Percentiles rank a stretch among this genome's conserved stretches.
phyloP scores from a whole-genome alignment of 2,797 vertebrate genomes.

The Notoglanidium macrostoma region DNA sequence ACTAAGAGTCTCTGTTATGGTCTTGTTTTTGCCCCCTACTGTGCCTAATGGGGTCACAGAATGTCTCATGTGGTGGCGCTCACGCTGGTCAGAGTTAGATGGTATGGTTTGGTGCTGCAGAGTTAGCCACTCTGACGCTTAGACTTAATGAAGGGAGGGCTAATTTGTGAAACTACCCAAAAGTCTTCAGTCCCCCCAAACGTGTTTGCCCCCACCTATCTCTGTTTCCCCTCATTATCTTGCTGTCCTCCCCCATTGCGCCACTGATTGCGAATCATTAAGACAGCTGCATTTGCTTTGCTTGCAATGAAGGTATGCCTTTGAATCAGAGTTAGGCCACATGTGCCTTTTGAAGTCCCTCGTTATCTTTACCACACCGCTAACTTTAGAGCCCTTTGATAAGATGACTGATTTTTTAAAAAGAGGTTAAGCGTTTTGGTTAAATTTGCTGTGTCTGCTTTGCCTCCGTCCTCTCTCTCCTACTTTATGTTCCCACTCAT shows the following conservation, averaged over 20 bases:
- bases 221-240: slow-evolving; percentile 71
- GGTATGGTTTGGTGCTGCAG: slow-evolving; percentile 35
- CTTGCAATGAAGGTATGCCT: slow-evolving; percentile 61
- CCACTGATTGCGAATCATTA: slow-evolving; percentile 57
- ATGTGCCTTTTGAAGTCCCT: slow-evolving; percentile 57
- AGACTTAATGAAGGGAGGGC: slow-evolving; percentile 46
- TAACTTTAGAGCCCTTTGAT: slow-evolving; percentile 54
- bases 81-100: slow-evolving; percentile 29
- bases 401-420: slow-evolving; percentile 48
- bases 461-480: not conserved
- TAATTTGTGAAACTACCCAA: slow-evolving; percentile 54
- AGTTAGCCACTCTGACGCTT: slow-evolving; percentile 29
- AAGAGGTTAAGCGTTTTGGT: slow-evolving; percentile 20
- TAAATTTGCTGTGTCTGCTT: slow-evolving; percentile 21
- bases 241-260: slow-evolving; percentile 44
- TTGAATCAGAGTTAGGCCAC: slow-evolving; percentile 56
- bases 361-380: slow-evolving; percentile 52
- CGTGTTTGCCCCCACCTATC: not conserved
- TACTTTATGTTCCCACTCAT: not conserved
- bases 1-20: slow-evolving; percentile 40
- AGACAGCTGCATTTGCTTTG: slow-evolving; percentile 43
- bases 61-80: slow-evolving; percentile 1
- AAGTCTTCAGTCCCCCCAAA: slow-evolving; percentile 41
- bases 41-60: slow-evolving; percentile 6
- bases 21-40: slow-evolving; percentile 45